Evolutionary conservation across 2,797 vertebrate species (phyloP).

Genomic region (Australoheros facetus): DNA sequence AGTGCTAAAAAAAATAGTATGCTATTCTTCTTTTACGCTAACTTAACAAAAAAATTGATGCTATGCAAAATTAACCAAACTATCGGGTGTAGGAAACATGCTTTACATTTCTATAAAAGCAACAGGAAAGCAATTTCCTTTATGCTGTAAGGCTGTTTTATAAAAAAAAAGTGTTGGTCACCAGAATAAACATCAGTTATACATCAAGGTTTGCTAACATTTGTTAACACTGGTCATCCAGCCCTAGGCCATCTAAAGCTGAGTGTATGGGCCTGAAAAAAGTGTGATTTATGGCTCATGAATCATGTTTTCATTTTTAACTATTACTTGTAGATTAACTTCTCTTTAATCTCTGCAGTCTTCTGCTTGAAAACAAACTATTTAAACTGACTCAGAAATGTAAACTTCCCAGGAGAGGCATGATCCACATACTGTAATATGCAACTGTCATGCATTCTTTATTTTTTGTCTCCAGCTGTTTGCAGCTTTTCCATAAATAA

Average conservation of each 20-base stretch:
- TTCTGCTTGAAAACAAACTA: not conserved
- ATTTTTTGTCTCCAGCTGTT: not conserved
- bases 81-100: not conserved
- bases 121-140: not conserved
- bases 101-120: too few relatives aligned
- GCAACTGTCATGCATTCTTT: fast-evolving
- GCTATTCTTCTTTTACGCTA: not conserved
- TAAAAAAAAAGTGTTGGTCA: not conserved
- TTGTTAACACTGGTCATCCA: not conserved
- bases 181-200: not conserved
- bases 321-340: not conserved
- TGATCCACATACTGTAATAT: not conserved
- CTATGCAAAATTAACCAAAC: not conserved
- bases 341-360: not conserved
- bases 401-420: not conserved
- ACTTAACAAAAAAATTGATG: too few relatives aligned
- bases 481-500: conserved; percentile 39
- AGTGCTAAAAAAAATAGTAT: not conserved
- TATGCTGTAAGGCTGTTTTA: not conserved
- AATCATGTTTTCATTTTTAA: not conserved
- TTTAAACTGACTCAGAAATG: not conserved
- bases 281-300: not conserved
- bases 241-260: not conserved
- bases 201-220: too few relatives aligned
- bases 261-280: not conserved